Evolutionary conservation across 2,113 vertebrate species (phyloP).

Genomic region (Symphodus melops): DNA sequence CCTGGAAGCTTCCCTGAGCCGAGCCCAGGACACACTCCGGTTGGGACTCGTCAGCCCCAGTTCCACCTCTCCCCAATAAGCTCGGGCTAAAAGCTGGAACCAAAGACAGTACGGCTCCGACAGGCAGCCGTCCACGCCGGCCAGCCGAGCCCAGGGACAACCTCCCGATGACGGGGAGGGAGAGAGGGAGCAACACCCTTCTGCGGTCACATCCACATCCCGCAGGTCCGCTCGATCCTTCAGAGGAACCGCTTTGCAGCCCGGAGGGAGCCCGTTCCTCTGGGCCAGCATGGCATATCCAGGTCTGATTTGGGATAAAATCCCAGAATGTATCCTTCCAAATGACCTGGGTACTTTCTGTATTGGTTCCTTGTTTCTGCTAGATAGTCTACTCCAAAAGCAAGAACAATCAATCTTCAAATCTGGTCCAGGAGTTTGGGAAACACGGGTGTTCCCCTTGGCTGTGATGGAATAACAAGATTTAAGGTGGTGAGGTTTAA

Average conservation of each 20-base stretch:
- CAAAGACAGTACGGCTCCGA: constrained; percentile 83
- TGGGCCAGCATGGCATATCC: constrained; percentile 81
- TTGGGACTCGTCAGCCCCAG: constrained; percentile 71
- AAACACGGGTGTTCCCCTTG: constrained; percentile 71
- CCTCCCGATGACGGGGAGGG: constrained; percentile 59
- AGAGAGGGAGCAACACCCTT: constrained; percentile 70
- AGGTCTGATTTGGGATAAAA: constrained; percentile 24
- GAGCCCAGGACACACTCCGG: constrained; percentile 73
- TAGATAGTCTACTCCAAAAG: constrained; percentile 10
- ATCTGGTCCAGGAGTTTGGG: constrained; percentile 50
- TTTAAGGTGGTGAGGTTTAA: constrained; percentile 18
- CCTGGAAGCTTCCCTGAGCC: constrained; percentile 71
- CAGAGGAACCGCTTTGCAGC: constrained; percentile 63
- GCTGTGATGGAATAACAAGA: constrained; percentile 80
- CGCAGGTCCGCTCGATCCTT: constrained; percentile 64
- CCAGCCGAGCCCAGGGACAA: constrained; percentile 80
- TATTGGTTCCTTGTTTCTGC: background rate
- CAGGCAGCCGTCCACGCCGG: constrained; percentile 78
- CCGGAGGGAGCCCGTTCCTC: constrained; percentile 72
- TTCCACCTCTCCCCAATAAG: constrained; percentile 82
- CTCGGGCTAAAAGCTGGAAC: constrained; percentile 81
- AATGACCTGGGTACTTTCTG: background rate
- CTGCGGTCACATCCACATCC: constrained; percentile 59
- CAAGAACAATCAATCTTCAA: background rate
- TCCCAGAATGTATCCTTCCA: constrained; percentile 17